Conservation (phyloP, 1,140 invertebrate genomes). For the Drosophila repletoides region DNA sequence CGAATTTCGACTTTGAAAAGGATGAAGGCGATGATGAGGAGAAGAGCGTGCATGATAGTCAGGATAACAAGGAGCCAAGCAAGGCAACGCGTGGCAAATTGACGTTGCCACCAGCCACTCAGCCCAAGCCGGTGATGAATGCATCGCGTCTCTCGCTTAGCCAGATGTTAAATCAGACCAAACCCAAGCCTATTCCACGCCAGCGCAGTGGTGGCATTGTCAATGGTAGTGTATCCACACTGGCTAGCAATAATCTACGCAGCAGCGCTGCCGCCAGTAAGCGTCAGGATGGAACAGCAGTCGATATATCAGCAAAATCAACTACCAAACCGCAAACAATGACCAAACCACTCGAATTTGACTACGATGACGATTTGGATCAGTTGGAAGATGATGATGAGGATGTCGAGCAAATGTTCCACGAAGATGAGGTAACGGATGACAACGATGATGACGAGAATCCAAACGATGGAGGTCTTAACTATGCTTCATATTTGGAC, state of each 20-base stretch:
- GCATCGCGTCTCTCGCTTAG: constrained; percentile 26
- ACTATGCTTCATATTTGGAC: constrained; percentile 47
- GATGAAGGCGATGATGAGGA: constrained; percentile 54
- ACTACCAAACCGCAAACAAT: constrained; percentile 23
- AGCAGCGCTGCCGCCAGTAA: constrained; percentile 13
- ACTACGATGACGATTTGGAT: constrained; percentile 60
- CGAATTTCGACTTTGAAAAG: constrained; percentile 57
- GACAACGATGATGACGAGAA: constrained; percentile 34
- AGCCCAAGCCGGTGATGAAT: constrained; percentile 14
- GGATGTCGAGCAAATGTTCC: constrained; percentile 18
- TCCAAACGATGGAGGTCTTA: constrained; percentile 30
- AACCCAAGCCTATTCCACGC: constrained; percentile 11
- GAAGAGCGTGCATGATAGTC: constrained; percentile 11
- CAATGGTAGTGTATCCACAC: background rate
- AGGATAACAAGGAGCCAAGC: background rate
- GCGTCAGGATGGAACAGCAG: constrained; percentile 34
- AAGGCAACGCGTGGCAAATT: constrained; percentile 45
- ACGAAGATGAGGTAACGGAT: constrained; percentile 12
- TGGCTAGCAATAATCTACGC: background rate
- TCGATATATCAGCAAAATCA: constrained; percentile 24
- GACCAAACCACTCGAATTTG: constrained; percentile 43
- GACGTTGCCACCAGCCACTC: constrained; percentile 41
- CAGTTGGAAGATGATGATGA: constrained; percentile 26
- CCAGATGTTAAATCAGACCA: constrained; percentile 36
- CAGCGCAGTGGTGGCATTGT: constrained; percentile 15